phyloP scores from a whole-genome alignment of 2,888 invertebrate species.

The Campaea margaritaria region DNA sequence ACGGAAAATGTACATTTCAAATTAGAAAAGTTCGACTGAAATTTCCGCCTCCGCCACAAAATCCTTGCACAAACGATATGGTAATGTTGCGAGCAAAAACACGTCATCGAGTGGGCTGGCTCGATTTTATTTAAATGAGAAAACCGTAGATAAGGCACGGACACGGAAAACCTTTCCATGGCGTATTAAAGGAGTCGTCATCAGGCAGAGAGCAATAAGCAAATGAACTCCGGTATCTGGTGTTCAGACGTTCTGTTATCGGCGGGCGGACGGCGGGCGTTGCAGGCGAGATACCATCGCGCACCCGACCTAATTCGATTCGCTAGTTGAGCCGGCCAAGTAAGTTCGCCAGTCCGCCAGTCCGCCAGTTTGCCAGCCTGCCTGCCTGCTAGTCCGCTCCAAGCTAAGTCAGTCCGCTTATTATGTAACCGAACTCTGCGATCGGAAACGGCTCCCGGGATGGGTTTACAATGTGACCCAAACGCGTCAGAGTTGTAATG shows the following conservation, averaged over 20 bases:
- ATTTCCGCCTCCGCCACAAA: constrained; percentile 34
- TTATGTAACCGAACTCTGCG: constrained; percentile 30
- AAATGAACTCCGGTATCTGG: constrained; percentile 70
- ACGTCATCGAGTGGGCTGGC: constrained; percentile 47
- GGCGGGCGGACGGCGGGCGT: constrained; percentile 55
- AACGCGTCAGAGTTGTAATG: constrained; percentile 7
- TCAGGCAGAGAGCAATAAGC: constrained; percentile 72
- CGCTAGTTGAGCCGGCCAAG: constrained; percentile 53
- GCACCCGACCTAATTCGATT: constrained; percentile 78
- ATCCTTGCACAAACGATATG: constrained; percentile 37
- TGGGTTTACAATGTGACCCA: constrained; percentile 26
- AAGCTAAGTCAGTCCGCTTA: constrained; percentile 22
- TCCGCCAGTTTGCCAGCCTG: constrained; percentile 45
- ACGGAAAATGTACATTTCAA: constrained; percentile 7
- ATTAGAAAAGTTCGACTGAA: constrained; percentile 29
- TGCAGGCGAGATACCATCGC: constrained; percentile 73
- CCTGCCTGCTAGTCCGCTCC: constrained; percentile 44
- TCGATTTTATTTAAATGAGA: constrained; percentile 61
- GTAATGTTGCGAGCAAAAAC: constrained; percentile 44
- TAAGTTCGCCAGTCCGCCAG: constrained; percentile 35
- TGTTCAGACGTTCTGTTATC: constrained; percentile 49
- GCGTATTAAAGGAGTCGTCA: constrained; percentile 62
- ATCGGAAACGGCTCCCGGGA: constrained; percentile 6
- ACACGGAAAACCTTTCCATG: constrained; percentile 65
- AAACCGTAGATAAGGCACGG: constrained; percentile 69